Evolutionary conservation across 2,888 invertebrate genomes (phyloP), one percentile per base, ranked within the genome.

Genomic region (Megastigmus dorsalis): DNA sequence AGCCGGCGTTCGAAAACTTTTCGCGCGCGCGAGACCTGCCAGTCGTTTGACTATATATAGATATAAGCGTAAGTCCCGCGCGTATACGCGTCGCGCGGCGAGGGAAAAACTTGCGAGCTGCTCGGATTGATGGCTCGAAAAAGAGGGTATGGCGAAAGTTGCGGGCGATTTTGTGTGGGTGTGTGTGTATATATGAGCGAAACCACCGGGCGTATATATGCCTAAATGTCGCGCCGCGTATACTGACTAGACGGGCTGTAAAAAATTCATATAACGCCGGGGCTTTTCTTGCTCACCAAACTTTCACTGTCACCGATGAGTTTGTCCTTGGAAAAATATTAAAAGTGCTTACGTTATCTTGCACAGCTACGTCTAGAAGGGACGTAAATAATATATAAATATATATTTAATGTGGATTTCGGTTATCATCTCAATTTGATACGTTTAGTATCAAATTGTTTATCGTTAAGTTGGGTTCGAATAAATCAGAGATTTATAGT

Each of bases 211-310:
- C 33, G 15, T 20, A 28, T 23, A 48, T 20, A 28, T n/a, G 13
- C 41, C 52, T 66, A 60, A 66, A 66, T 45, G 66, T 66, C 60
- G 65, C 52, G 50, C 28, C 59, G 18, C 62, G 38, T 48, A n/a
- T n/a, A n/a, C 33, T 10, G 26, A 30, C 52, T 30, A 54, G 66
- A 54, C 52, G 36, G 71, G 52, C 57, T 23, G 57, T 72, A 68
- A 76, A 70, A 72, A 76, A 72, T 66, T 62, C 67, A 67, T n/a
- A n/a, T 67, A 62, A 52, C 65, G 65, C 68, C 45, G 20, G 23
- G 43, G 50, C 52, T 62, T 60, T 55, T 75, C 48, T 69, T 59
- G 36, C 43, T 20, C 43, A 50, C 33, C 18, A 68, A 74, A 74
- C 73, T 74, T 68, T 63, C 57, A 36, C 50, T 18, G 48, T n/a